Evolutionary conservation across 35 echinoderm and acorn worm genomes (phyloP), one percentile per base, ranked within the genome.

Genomic region (Stichopus chloronotus): DNA sequence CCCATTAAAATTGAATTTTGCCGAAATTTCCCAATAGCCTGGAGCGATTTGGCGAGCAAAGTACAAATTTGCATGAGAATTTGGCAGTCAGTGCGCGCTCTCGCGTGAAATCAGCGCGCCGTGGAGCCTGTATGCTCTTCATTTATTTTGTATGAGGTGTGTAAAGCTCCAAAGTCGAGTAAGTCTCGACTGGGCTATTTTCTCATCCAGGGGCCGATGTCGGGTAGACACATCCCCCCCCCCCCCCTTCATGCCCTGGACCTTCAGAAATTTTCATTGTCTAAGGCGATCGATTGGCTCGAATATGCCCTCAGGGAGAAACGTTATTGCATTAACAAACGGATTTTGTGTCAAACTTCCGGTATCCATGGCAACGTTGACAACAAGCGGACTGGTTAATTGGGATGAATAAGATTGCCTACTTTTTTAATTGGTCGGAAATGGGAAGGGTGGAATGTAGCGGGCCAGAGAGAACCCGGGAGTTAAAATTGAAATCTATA

Each of bases 1-100:
- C 69, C 69, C 69, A 74, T 74, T 74, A 74, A 74, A 74, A 74
- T 74, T 74, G 69, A 74, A 74, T 74, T 74, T 74, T 74, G 69
- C 69, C 14, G 21, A 72, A 72, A 72, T 72, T 72, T n/a, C 68
- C n/a, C 68, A 13, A 17, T 72, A 72, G 68, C 68, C 68, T 72
- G 14, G 5, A 17, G 68, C 68, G 68, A 72, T 72, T 16, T 72
- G 68, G 68, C 68, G 68, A 72, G 68, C 68, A 72, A 72, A 72
- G 68, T 72, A 72, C 68, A 72, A 72, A 72, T 72, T 72, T 72
- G 68, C 68, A 72, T 72, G 14, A 72, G 16, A 72, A 72, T 72
- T 72, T 72, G 68, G 0, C 68, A 72, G 68, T 72, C 68, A 0
- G 68, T 72, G 68, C 68, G 68, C 68, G 4, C 11, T 72, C 68